Percentiles rank a stretch among this genome's conserved stretches.
phyloP scores from a whole-genome alignment of 2,113 vertebrate genomes.

The Laterallus jamaicensis region DNA sequence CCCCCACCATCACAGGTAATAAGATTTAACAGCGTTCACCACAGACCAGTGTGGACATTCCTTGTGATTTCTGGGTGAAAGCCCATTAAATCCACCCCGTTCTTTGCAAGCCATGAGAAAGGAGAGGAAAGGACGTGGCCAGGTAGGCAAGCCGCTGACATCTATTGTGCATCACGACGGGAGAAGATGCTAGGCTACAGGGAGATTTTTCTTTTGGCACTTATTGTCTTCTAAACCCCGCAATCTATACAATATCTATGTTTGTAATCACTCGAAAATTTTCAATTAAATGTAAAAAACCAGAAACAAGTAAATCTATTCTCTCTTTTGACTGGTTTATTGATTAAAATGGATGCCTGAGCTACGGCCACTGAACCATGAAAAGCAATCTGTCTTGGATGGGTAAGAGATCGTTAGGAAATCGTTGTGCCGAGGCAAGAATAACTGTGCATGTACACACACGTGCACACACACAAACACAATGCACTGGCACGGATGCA shows the following conservation, averaged over 20 bases:
- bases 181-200: neutral
- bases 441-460: slow-evolving; percentile 60
- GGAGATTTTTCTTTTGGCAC: slow-evolving; percentile 18
- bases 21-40: neutral
- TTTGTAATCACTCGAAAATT: slow-evolving; percentile 77
- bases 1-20: neutral
- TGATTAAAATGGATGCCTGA: slow-evolving; percentile 83
- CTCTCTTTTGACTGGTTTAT: slow-evolving; percentile 81
- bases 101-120: neutral
- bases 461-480: neutral
- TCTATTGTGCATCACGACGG: neutral
- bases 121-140: neutral
- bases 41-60: neutral
- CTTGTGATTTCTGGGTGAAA: neutral
- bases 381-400: slow-evolving; percentile 84
- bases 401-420: slow-evolving; percentile 81
- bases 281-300: slow-evolving; percentile 81
- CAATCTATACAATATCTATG: slow-evolving; percentile 63
- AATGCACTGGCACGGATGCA: neutral
- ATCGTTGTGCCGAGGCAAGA: slow-evolving; percentile 71
- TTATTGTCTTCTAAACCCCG: slow-evolving; percentile 53
- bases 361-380: slow-evolving; percentile 74
- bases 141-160: neutral
- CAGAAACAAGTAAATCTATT: slow-evolving; percentile 81
- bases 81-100: neutral